Evolutionary conservation across 1,140 invertebrate species (phyloP).

Genomic region (Halotydeus destructor): DNA sequence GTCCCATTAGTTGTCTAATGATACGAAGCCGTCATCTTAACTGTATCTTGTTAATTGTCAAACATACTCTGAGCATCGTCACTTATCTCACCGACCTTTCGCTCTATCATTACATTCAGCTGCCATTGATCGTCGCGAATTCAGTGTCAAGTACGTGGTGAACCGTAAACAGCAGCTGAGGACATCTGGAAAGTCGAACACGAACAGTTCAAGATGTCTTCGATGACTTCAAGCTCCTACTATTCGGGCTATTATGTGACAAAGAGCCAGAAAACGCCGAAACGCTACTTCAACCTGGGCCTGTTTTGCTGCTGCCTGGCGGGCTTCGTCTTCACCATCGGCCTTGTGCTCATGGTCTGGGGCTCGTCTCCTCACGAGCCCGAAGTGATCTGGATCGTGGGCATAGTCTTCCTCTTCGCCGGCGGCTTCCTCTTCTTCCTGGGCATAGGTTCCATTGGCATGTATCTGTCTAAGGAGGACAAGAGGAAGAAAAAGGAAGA

Average conservation of each 20-base stretch:
- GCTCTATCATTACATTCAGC: too few relatives aligned
- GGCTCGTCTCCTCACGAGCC: constrained; percentile 18
- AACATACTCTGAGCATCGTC: too few relatives aligned
- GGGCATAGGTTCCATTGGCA: constrained; percentile 19
- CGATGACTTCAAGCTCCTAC: constrained; percentile 8
- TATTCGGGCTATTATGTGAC: not conserved
- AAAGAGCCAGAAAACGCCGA: constrained; percentile 13
- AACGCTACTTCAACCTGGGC: constrained; percentile 17
- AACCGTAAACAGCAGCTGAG: not conserved
- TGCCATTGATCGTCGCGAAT: too few relatives aligned
- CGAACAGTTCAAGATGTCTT: constrained; percentile 4
- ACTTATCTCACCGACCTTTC: too few relatives aligned
- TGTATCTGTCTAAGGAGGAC: constrained; percentile 18
- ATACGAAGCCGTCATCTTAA: too few relatives aligned
- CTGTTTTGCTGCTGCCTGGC: constrained; percentile 16
- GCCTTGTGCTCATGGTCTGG: constrained; percentile 17
- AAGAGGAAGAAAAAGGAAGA: constrained; percentile 16
- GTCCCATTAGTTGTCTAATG: too few relatives aligned
- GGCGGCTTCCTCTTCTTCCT: constrained; percentile 19
- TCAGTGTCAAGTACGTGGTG: too few relatives aligned
- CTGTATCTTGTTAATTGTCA: too few relatives aligned
- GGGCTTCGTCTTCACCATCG: constrained; percentile 17
- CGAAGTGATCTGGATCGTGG: constrained; percentile 18
- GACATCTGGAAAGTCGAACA: not conserved
- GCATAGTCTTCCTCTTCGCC: constrained; percentile 17